A percentile compares a stretch with the other conserved stretches of the same genome.
phyloP scores from a whole-genome alignment of 2,113 vertebrate species.

The Otocyon megalotis region DNA sequence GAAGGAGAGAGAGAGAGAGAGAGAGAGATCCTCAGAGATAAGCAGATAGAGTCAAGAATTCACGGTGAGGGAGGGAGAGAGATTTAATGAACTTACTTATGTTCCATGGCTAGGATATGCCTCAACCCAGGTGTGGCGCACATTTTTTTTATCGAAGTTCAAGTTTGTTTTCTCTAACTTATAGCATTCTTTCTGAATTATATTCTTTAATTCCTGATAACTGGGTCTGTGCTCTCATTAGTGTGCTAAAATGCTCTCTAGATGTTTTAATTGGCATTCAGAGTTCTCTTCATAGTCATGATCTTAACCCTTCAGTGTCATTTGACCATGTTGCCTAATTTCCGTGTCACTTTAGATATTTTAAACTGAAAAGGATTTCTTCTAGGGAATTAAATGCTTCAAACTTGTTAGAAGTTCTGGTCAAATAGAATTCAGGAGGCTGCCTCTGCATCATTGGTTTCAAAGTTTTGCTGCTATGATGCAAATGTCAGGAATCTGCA shows the following conservation, averaged over 20 bases:
- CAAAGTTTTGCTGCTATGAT: neutral
- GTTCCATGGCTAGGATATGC: neutral
- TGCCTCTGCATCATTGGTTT: neutral
- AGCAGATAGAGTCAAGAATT: neutral
- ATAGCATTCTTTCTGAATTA: neutral
- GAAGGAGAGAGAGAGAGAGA: neutral
- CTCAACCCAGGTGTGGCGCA: neutral
- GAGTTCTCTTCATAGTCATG: neutral
- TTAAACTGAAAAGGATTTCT: neutral
- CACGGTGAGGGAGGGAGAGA: neutral
- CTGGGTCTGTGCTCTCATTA: neutral
- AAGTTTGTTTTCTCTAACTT: neutral
- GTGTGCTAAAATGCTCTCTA: neutral
- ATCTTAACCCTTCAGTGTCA: neutral
- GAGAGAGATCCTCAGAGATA: neutral
- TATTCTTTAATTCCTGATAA: neutral
- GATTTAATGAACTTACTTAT: neutral
- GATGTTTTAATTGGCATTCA: neutral
- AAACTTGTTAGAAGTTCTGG: neutral
- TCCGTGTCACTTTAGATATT: conserved; percentile 12
- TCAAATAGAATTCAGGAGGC: neutral
- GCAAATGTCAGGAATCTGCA: no score
- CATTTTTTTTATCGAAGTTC: neutral
- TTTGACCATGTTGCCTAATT: neutral
- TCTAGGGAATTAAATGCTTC: neutral